Percentiles rank a stretch among this genome's conserved stretches.
Conservation (phyloP, 2,113 vertebrate species). For the Poicephalus meyeri region DNA sequence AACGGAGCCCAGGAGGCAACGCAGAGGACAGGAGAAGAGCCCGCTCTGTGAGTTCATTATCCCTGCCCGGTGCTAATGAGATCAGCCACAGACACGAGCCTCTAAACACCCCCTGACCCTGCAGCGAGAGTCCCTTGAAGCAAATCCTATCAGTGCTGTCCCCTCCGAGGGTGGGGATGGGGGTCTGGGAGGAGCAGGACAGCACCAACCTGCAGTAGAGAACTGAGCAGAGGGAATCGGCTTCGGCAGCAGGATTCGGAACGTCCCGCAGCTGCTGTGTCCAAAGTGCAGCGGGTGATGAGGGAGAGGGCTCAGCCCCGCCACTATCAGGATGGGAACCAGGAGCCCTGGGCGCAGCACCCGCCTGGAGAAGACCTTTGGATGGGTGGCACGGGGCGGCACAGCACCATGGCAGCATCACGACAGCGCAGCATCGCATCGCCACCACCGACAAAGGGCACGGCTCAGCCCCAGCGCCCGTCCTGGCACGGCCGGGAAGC, state of each 20-base stretch:
- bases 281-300: not conserved
- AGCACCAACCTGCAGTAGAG: not conserved
- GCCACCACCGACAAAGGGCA: fast-evolving
- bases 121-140: not conserved
- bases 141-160: not conserved
- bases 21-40: not conserved
- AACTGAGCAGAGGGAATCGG: not conserved
- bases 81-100: not conserved
- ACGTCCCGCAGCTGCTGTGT: fast-evolving
- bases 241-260: not conserved
- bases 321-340: not conserved
- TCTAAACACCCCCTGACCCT: not conserved
- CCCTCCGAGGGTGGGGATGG: fast-evolving
- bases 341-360: fast-evolving
- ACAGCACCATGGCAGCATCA: not conserved
- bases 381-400: not conserved
- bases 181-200: not conserved
- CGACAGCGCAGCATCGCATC: not conserved
- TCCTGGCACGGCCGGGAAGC: not conserved
- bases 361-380: not conserved
- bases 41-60: not conserved
- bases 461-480: not conserved
- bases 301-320: not conserved
- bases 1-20: not conserved
- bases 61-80: not conserved